Conservation (phyloP, 2,888 invertebrate genomes). For the Nymphalis polychloros region DNA sequence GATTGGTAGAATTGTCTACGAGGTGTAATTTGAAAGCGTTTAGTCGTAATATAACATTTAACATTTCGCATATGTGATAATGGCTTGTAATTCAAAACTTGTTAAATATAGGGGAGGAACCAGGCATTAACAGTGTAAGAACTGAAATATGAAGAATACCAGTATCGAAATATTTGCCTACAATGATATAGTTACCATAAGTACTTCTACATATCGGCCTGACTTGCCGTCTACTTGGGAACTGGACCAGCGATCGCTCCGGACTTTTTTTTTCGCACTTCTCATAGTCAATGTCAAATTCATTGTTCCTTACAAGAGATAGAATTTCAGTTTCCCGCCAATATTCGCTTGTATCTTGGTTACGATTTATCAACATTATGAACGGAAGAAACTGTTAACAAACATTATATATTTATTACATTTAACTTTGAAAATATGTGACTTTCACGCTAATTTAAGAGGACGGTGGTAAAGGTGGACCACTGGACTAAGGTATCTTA, state of each 20-base stretch:
- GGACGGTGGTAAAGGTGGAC: no score
- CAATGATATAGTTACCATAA: conserved; percentile 50
- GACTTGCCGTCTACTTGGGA: conserved; percentile 57
- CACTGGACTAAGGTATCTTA: no score
- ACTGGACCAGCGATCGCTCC: conserved; percentile 44
- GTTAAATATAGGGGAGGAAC: no score
- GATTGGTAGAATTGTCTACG: no score
- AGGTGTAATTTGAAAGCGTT: no score
- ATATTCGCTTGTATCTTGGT: conserved; percentile 69
- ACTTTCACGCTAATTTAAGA: no score
- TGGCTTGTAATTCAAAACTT: no score
- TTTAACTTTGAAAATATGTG: background rate
- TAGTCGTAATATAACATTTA: no score
- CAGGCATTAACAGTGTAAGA: no score
- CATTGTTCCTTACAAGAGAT: conserved; percentile 57
- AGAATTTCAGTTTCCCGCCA: conserved; percentile 74
- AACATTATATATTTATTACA: conserved; percentile 32
- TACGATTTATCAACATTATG: conserved; percentile 60
- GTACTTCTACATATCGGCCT: conserved; percentile 63
- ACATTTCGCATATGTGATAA: no score
- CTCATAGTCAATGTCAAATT: conserved; percentile 60
- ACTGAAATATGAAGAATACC: no score
- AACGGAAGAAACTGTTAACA: conserved; percentile 62
- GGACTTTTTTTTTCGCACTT: conserved; percentile 52
- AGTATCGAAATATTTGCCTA: background rate